These are phyloP conservation scores for Trachymyrmex cornetzi DNA, from an alignment of 1,140 invertebrate species.

Conservation along the genomic window DNA sequence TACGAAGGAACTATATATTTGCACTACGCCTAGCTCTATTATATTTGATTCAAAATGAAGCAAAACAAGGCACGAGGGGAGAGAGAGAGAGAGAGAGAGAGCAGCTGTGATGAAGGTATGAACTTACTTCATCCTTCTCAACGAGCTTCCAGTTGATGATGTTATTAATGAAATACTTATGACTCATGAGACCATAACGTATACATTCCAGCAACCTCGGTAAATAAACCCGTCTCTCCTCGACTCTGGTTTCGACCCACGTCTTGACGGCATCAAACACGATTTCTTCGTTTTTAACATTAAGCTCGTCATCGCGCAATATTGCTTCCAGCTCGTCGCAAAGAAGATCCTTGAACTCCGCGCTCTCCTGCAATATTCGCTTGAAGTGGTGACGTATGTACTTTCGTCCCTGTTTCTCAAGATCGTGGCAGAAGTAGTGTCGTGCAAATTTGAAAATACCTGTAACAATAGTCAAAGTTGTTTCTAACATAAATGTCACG, in stretches of 20 bases:
- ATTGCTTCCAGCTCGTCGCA: conserved; percentile 90
- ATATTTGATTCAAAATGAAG: neutral
- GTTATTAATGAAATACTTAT: conserved; percentile 89
- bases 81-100: too few relatives aligned
- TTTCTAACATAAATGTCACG: neutral
- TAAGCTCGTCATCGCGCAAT: conserved; percentile 92
- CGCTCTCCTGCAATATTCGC: conserved; percentile 89
- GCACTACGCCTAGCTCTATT: neutral
- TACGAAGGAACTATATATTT: neutral
- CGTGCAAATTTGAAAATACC: conserved; percentile 90
- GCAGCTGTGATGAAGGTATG: conserved; percentile 16
- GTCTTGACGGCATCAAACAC: conserved; percentile 90
- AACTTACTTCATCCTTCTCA: conserved; percentile 87
- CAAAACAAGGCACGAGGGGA: neutral
- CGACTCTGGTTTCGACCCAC: conserved; percentile 88
- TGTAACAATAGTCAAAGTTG: conserved; percentile 40
- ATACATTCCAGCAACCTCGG: conserved; percentile 89
- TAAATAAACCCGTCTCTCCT: conserved; percentile 87
- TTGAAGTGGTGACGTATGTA: conserved; percentile 92
- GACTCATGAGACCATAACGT: conserved; percentile 90
- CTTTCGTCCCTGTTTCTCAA: conserved; percentile 90
- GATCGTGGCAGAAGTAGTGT: conserved; percentile 90
- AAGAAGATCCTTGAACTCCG: conserved; percentile 90
- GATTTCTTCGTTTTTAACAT: conserved; percentile 90
- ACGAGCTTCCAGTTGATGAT: conserved; percentile 88